Evolutionary conservation across 2,113 vertebrate species (phyloP).

Genomic region (Halichoeres trimaculatus): DNA sequence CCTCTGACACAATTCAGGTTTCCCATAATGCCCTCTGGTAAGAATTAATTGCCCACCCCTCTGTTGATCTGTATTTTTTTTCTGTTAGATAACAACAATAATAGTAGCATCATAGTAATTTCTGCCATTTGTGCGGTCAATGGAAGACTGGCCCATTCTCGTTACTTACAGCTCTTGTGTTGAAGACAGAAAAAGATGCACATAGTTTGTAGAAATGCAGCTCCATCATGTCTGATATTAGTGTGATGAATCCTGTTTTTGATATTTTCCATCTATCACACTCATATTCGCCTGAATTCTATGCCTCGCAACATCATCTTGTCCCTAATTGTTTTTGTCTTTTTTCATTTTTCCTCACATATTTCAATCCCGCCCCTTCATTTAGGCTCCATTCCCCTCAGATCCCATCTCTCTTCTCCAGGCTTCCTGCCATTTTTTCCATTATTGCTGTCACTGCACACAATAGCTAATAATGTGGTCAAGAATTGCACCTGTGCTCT

Average conservation of each 20-base stretch:
- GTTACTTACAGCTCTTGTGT: constrained; percentile 4
- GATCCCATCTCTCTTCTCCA: constrained; percentile 47
- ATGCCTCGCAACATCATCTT: constrained; percentile 20
- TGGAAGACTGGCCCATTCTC: not conserved
- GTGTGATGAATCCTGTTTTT: constrained; percentile 24
- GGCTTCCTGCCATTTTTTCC: constrained; percentile 61
- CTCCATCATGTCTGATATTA: constrained; percentile 10
- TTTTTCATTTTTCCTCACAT: constrained; percentile 41
- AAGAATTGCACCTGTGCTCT: constrained; percentile 70
- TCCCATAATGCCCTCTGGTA: too few relatives aligned
- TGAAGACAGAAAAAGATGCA: not conserved
- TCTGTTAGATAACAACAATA: not conserved
- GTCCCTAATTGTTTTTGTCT: constrained; percentile 38
- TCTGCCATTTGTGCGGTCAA: not conserved
- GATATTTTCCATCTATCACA: constrained; percentile 16
- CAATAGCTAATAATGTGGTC: constrained; percentile 67
- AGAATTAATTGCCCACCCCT: too few relatives aligned
- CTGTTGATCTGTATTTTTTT: too few relatives aligned
- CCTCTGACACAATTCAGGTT: too few relatives aligned
- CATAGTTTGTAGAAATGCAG: constrained; percentile 2
- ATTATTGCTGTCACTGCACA: constrained; percentile 63
- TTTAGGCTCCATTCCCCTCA: constrained; percentile 44
- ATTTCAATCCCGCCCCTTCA: constrained; percentile 48
- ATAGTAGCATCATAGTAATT: too few relatives aligned
- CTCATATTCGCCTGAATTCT: constrained; percentile 4